Evolutionary conservation across 2,113 vertebrate species (phyloP).

Genomic region (Kryptolebias marmoratus): DNA sequence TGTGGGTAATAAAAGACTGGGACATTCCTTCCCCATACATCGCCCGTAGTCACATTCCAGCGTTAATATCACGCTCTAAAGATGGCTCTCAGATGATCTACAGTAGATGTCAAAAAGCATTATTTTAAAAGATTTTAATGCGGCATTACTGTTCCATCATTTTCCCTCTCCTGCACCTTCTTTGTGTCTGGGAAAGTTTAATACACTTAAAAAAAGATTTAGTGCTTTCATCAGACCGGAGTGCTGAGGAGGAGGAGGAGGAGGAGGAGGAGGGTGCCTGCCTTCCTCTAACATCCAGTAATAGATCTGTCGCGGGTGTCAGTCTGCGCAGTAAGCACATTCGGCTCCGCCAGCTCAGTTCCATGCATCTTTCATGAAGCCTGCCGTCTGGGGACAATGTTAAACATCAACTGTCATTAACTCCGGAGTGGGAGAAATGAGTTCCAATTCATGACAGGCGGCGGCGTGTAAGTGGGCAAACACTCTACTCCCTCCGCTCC

Average conservation of each 20-base stretch:
- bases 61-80: neutral
- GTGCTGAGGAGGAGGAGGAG: conserved; percentile 24
- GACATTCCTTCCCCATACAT: neutral
- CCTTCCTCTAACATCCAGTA: conserved; percentile 52
- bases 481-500: conserved; percentile 15
- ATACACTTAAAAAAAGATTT: conserved; percentile 31
- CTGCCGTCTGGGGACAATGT: conserved; percentile 64
- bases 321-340: conserved; percentile 61
- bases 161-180: conserved; percentile 14
- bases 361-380: conserved; percentile 78
- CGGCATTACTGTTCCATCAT: neutral
- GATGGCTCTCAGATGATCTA: neutral
- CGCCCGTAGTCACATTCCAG: too few species aligned
- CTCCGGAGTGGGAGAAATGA: conserved; percentile 56
- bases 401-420: conserved; percentile 73
- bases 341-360: conserved; percentile 44
- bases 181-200: conserved; percentile 3
- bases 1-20: neutral
- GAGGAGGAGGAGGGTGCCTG: neutral
- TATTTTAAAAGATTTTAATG: conserved; percentile 4
- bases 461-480: conserved; percentile 46
- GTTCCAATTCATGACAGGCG: conserved; percentile 64
- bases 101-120: neutral
- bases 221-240: conserved; percentile 50
- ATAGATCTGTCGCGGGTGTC: conserved; percentile 62